Evolutionary conservation across 2,113 vertebrate species (phyloP).

Genomic region (Peromyscus polionotus): DNA sequence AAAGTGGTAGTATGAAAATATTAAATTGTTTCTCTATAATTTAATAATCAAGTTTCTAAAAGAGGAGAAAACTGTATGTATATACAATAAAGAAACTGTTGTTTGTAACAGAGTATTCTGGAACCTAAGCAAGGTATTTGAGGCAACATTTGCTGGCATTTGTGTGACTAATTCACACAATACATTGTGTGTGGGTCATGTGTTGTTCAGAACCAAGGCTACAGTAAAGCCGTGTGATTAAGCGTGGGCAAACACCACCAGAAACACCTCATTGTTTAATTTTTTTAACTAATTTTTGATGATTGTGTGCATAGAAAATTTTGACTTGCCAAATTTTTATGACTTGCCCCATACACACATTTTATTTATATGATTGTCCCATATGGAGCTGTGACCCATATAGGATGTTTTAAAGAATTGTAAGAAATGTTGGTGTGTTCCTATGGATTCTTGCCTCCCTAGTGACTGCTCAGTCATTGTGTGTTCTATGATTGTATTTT

Average conservation of each 20-base stretch:
- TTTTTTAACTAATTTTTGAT: neutral
- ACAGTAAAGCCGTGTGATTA: neutral
- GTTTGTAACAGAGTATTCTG: neutral
- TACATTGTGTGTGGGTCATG: neutral
- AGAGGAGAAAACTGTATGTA: neutral
- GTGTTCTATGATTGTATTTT: conserved; percentile 8
- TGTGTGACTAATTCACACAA: neutral
- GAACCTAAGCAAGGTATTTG: neutral
- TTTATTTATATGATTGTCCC: neutral
- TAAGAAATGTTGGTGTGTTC: neutral
- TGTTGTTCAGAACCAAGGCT: neutral
- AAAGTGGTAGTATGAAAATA: neutral
- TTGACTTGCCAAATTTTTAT: neutral
- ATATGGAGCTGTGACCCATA: neutral
- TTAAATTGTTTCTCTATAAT: neutral
- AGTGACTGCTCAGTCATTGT: neutral
- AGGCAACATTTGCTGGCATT: neutral
- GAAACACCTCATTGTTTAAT: neutral
- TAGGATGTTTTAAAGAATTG: neutral
- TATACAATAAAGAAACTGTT: neutral
- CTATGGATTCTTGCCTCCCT: neutral
- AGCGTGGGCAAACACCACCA: neutral
- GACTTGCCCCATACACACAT: neutral
- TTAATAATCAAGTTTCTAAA: neutral
- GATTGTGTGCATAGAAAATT: neutral